phyloP scores from a whole-genome alignment of 2,797 vertebrate genomes.

The Oceanodroma leucorhoa region DNA sequence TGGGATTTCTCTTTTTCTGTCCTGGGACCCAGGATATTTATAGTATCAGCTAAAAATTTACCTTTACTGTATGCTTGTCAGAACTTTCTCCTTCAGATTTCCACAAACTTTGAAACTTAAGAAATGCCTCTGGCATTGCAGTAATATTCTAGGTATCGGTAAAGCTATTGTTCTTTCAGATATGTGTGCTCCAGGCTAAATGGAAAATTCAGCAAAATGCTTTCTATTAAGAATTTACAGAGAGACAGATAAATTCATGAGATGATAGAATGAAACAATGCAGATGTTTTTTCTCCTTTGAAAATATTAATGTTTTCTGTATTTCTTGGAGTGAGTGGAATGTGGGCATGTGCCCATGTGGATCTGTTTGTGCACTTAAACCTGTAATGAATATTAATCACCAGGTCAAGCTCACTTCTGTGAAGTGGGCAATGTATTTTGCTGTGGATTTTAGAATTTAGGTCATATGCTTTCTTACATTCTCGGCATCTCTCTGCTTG shows the following conservation, averaged over 20 bases:
- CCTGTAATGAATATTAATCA: not conserved
- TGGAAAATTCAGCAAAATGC: not conserved
- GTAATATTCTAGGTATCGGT: not conserved
- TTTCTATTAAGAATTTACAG: not conserved
- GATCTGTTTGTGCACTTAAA: not conserved
- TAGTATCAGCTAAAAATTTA: not conserved
- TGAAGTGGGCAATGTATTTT: not conserved
- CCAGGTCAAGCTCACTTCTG: not conserved
- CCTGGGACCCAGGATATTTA: not conserved
- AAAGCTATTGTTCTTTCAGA: not conserved
- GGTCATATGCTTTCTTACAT: not conserved
- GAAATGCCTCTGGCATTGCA: not conserved
- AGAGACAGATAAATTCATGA: not conserved
- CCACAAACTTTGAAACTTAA: not conserved
- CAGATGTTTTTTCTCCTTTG: not conserved
- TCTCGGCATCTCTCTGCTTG: not conserved
- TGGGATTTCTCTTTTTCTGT: not conserved
- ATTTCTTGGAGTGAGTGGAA: not conserved
- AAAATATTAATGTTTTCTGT: not conserved
- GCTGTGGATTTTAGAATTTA: not conserved
- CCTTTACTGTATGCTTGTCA: not conserved
- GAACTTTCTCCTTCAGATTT: not conserved
- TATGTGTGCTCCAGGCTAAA: not conserved
- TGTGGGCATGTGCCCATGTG: not conserved
- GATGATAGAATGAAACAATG: not conserved